phyloP scores from a whole-genome alignment of 2,888 invertebrate genomes.

The Tromatobia lineatoria region DNA sequence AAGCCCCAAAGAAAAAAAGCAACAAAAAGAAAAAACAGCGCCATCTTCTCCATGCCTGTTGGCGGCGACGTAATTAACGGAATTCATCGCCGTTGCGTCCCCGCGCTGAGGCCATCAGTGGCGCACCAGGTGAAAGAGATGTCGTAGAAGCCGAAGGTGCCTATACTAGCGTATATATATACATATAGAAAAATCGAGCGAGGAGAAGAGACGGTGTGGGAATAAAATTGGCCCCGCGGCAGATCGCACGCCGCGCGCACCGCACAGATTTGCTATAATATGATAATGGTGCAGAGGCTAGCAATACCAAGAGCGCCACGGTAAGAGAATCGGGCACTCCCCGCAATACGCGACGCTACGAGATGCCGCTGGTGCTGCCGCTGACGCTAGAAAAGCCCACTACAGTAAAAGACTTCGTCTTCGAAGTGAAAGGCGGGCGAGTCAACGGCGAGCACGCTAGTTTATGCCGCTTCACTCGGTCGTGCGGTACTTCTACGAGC shows the following conservation, averaged over 20 bases:
- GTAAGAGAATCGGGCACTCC: slow-evolving; percentile 75
- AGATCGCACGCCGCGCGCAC: slow-evolving; percentile 60
- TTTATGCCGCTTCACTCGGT: slow-evolving; percentile 74
- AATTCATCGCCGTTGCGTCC: slow-evolving; percentile 37
- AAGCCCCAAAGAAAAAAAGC: not conserved
- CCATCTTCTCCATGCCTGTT: slow-evolving; percentile 18
- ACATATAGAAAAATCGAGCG: slow-evolving; percentile 19
- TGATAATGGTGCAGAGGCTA: slow-evolving; percentile 79
- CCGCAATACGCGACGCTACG: slow-evolving; percentile 71
- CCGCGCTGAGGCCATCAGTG: slow-evolving; percentile 5
- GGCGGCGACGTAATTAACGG: slow-evolving; percentile 45
- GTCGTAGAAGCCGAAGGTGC: slow-evolving; percentile 48
- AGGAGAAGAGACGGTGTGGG: slow-evolving; percentile 70
- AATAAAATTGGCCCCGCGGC: slow-evolving; percentile 77
- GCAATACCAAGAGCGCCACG: not conserved
- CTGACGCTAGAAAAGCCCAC: slow-evolving; percentile 20
- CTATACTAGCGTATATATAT: not conserved
- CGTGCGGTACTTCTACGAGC: slow-evolving; percentile 26
- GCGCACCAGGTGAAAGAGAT: slow-evolving; percentile 63
- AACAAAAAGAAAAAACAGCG: not conserved
- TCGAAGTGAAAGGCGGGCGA: slow-evolving; percentile 85
- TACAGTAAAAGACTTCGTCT: slow-evolving; percentile 71
- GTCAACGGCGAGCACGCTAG: slow-evolving; percentile 77
- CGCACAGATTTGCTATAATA: slow-evolving; percentile 80
- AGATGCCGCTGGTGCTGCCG: slow-evolving; percentile 43